phyloP scores from a whole-genome alignment of 2,888 invertebrate species.

The Ormyrus thymus region DNA sequence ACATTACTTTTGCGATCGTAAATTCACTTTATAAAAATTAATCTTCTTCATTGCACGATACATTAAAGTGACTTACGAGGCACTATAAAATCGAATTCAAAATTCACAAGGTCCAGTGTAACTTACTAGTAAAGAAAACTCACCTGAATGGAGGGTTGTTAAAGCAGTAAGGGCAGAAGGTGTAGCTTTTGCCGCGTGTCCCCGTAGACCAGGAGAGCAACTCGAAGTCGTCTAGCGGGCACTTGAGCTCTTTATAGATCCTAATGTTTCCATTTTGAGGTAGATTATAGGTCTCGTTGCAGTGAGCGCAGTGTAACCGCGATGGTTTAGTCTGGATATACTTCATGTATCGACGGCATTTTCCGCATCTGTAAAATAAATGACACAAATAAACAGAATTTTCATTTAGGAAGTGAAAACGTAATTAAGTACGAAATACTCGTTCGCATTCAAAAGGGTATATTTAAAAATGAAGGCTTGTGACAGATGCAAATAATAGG shows the following conservation, averaged over 20 bases:
- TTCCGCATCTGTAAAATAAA: conserved; percentile 80
- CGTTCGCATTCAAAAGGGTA: conserved; percentile 3
- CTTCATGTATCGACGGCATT: conserved; percentile 98
- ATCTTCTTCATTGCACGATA: no score
- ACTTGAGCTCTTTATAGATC: conserved; percentile 95
- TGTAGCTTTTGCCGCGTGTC: conserved; percentile 94
- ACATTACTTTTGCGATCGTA: no score
- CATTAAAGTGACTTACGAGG: no score
- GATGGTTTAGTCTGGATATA: conserved; percentile 95
- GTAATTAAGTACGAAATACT: background rate
- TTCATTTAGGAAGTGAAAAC: background rate
- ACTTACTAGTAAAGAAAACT: conserved; percentile 47
- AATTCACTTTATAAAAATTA: no score
- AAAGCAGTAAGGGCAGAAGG: conserved; percentile 98
- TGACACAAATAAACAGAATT: background rate
- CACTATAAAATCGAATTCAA: no score
- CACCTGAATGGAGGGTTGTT: conserved; percentile 97
- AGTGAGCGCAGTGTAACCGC: conserved; percentile 94
- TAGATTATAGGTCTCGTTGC: conserved; percentile 96
- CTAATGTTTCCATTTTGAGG: conserved; percentile 95
- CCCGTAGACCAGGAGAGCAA: conserved; percentile 96
- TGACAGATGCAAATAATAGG: no score
- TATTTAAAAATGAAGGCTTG: background rate
- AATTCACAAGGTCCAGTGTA: no score
- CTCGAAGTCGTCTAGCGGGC: conserved; percentile 98